Base-by-base conservation (phyloP, 2,888 invertebrate genomes). In the Patella ulyssiponensis region DNA sequence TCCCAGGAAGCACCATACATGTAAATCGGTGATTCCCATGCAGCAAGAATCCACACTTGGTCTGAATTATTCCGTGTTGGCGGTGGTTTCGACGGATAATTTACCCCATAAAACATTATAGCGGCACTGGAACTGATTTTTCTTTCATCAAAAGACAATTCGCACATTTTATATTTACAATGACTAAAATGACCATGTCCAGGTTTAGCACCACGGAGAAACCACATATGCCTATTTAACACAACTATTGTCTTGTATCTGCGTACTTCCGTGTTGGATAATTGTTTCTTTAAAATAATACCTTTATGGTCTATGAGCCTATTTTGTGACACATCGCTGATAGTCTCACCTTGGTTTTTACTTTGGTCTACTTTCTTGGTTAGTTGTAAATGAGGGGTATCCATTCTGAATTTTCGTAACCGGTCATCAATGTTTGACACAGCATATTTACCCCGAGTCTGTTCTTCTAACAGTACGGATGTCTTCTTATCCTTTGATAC, bases 21-120 rank as follows among this genome's bases (percentile, higher is more conserved):
- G n/a, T 69, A 17, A 11, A 75, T 51, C 3, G 75, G 75, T 4
- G 69, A 17, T 69, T 69, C 75, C n/a, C 64, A 23, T 5, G 17
- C 52, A n/a, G 44, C 64, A 44, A 69, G 33, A 12, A 75, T 64
- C 75, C 75, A 75, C 11, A 75, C 69, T 69, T 75, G 75, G 4
- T 69, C 52, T 51, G 51, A 0, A 20, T 69, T 52, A n/a, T 69
- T 64, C 51, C 23, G 12, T n/a, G 44, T 20, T 17, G 23, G 17
- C 17, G 14, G 11, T 14, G 9, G n/a, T 64, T n/a, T 64, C n/a
- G 12, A 15, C 7, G 64, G 11, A 12, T 17, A 64, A 15, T 0
- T 4, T 2, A 17, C 12, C 20, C n/a, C 15, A 14, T 20, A 15
- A 20, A 64, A 15, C n/a, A 64, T 64, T 1, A 64, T 20, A 12